These are phyloP conservation scores for Chrysaora quinquecirrha DNA, from an alignment of 30 jellyfish, hydroid and myxozoan species.

Conservation along the genomic window DNA sequence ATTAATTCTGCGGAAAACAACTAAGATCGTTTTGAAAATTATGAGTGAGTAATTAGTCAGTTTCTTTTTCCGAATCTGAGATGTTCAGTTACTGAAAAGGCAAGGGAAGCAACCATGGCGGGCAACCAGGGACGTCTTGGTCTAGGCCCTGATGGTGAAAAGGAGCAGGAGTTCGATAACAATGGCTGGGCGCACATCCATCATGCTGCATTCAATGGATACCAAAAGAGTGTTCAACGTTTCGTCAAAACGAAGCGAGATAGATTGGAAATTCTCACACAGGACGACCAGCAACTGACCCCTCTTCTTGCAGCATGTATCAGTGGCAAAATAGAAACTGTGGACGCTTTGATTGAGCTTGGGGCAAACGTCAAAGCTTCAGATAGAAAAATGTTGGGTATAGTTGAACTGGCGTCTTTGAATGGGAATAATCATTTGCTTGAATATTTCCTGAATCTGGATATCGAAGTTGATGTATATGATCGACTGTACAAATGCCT, in stretches of 20 bases:
- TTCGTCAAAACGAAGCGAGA: constrained; percentile 49
- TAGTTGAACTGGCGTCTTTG: constrained; percentile 40
- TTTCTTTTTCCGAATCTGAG: too few species aligned
- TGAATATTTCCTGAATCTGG: constrained; percentile 19
- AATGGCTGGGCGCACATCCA: constrained; percentile 81
- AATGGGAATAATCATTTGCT: constrained; percentile 39
- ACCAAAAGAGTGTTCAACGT: constrained; percentile 59
- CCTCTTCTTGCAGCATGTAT: constrained; percentile 55
- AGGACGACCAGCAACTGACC: constrained; percentile 57
- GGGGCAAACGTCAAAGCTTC: constrained; percentile 56
- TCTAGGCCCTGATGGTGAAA: constrained; percentile 53
- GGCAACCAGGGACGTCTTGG: constrained; percentile 38
- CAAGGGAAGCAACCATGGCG: too few species aligned
- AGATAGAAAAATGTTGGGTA: constrained; percentile 48
- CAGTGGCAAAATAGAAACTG: constrained; percentile 45
- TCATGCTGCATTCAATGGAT: constrained; percentile 74
- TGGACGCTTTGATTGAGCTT: constrained; percentile 50
- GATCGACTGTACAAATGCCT: constrained; percentile 34
- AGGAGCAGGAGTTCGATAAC: constrained; percentile 67
- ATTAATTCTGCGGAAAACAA: too few species aligned
- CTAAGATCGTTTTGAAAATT: too few species aligned
- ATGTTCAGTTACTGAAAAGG: too few species aligned
- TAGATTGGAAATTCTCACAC: constrained; percentile 56
- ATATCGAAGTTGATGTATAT: constrained; percentile 17
- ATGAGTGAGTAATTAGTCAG: too few species aligned